These are phyloP conservation scores for Phoxinus dragarum DNA, from an alignment of 2,797 vertebrate species.

Conservation along the genomic window DNA sequence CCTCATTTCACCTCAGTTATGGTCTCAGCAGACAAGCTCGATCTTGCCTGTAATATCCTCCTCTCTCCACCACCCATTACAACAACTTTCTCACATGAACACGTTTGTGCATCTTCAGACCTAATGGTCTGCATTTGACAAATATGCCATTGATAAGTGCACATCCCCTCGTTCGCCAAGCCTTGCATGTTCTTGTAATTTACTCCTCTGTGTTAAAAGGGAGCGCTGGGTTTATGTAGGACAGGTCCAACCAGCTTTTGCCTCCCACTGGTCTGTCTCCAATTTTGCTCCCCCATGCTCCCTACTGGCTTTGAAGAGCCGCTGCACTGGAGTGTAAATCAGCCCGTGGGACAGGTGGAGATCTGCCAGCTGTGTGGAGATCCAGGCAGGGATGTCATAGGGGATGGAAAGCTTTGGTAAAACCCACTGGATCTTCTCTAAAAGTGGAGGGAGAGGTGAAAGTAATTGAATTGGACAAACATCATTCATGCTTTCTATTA, in stretches of 20 bases:
- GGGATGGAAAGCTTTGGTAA: conserved; percentile 52
- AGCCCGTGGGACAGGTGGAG: conserved; percentile 70
- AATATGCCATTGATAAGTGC: conserved; percentile 56
- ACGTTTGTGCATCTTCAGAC: conserved; percentile 26
- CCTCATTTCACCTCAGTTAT: conserved; percentile 59
- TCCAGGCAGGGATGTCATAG: conserved; percentile 68
- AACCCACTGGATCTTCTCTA: conserved; percentile 56
- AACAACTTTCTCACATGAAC: conserved; percentile 58
- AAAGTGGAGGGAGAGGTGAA: conserved; percentile 46
- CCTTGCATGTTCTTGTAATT: conserved; percentile 38
- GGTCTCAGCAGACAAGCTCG: conserved; percentile 62
- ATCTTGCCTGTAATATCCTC: conserved; percentile 71
- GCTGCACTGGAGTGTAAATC: conserved; percentile 67
- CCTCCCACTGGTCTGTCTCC: conserved; percentile 60
- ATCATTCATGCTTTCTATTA: neutral
- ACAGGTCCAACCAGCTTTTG: conserved; percentile 45
- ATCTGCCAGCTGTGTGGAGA: conserved; percentile 71
- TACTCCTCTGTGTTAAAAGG: conserved; percentile 16
- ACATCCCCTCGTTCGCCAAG: conserved; percentile 46
- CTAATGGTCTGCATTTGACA: conserved; percentile 48
- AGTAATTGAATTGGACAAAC: conserved; percentile 58
- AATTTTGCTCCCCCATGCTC: conserved; percentile 39
- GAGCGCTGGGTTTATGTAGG: conserved; percentile 55
- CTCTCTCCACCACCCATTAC: conserved; percentile 57
- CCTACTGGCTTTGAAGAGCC: conserved; percentile 56